Evolutionary conservation across 2,113 vertebrate species (phyloP).

Genomic region (Zeus faber): DNA sequence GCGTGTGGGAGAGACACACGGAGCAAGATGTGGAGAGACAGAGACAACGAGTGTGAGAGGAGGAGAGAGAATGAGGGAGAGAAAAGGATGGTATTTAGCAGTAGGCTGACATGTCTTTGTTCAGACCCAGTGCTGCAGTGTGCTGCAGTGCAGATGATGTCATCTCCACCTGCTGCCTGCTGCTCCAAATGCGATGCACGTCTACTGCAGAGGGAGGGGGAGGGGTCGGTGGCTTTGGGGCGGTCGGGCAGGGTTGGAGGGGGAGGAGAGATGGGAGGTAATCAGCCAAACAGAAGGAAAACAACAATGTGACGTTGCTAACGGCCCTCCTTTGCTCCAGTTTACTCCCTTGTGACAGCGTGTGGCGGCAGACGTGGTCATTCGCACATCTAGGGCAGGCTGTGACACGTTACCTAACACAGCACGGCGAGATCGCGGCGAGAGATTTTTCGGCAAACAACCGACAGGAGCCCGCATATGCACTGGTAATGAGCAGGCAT

Average conservation of each 20-base stretch:
- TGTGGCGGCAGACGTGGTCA: constrained; percentile 53
- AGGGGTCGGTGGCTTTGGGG: constrained; percentile 58
- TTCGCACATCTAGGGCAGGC: constrained; percentile 39
- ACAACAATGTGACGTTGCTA: constrained; percentile 54
- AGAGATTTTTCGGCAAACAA: not conserved
- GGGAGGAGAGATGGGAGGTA: constrained; percentile 56
- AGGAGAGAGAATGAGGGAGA: constrained; percentile 25
- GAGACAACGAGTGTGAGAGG: constrained; percentile 1
- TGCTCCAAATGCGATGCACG: constrained; percentile 80
- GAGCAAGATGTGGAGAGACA: constrained; percentile 7
- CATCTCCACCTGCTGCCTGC: constrained; percentile 79
- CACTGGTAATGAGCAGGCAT: constrained; percentile 14
- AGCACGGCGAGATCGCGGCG: not conserved
- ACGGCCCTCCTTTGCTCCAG: constrained; percentile 42
- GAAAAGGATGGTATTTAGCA: constrained; percentile 55
- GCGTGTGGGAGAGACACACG: constrained; percentile 10
- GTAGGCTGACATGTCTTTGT: constrained; percentile 81
- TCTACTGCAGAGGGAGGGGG: constrained; percentile 75
- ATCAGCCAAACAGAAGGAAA: constrained; percentile 63
- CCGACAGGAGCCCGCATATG: not conserved
- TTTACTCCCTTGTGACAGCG: constrained; percentile 64
- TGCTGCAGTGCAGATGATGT: constrained; percentile 86
- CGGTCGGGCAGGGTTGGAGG: constrained; percentile 29
- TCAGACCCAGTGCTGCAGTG: constrained; percentile 81
- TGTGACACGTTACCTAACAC: constrained; percentile 13